These are phyloP conservation scores for Anoura caudifer DNA, from an alignment of 2,113 vertebrate genomes.

Conservation along the genomic window DNA sequence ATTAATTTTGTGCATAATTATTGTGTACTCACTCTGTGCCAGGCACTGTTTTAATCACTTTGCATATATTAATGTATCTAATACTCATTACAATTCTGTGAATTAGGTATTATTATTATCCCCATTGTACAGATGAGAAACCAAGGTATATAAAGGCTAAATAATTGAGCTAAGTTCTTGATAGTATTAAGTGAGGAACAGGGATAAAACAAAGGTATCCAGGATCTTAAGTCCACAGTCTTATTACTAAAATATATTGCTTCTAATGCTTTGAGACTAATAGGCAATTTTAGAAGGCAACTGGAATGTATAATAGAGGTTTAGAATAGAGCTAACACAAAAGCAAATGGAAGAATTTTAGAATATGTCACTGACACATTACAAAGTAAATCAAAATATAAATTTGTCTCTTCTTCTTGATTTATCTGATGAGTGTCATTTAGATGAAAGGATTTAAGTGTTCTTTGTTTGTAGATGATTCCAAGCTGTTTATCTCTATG, in stretches of 20 bases:
- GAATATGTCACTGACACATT: background rate
- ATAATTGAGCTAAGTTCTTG: background rate
- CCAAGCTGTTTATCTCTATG: background rate
- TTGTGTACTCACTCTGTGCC: background rate
- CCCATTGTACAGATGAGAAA: background rate
- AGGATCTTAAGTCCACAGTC: background rate
- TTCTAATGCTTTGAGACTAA: background rate
- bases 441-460: background rate
- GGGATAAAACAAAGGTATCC: background rate
- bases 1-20: background rate
- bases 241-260: background rate
- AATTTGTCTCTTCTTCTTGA: background rate
- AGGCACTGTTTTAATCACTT: background rate
- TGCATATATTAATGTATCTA: background rate
- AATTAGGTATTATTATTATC: background rate
- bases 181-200: background rate
- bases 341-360: background rate
- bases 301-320: background rate
- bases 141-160: background rate
- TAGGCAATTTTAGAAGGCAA: background rate
- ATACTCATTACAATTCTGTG: background rate
- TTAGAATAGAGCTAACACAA: background rate
- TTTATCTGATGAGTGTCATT: background rate
- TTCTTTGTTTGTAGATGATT: background rate
- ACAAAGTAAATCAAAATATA: background rate